Conservation (phyloP, 2,797 vertebrate species). For the Cryptoprocta ferox region DNA sequence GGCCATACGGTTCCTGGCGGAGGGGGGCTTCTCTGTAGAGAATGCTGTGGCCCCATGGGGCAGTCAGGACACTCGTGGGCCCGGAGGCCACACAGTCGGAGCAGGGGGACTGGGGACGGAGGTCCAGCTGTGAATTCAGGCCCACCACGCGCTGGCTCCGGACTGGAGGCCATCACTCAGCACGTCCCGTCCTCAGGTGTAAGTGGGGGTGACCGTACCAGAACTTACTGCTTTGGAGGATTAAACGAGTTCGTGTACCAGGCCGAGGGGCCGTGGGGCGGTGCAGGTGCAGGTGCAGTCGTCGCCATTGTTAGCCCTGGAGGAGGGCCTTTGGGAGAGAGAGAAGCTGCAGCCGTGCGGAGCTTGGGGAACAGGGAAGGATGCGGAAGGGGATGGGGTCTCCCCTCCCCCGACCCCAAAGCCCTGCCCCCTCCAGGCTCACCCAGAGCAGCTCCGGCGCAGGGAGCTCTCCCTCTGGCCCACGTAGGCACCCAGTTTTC, state of each 20-base stretch:
- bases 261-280: not conserved
- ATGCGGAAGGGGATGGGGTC: not conserved
- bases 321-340: not conserved
- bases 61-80: not conserved
- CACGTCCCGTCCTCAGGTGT: fast-evolving
- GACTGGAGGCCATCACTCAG: not conserved
- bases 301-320: not conserved
- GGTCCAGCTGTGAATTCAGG: not conserved
- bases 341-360: not conserved
- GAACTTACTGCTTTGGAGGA: not conserved
- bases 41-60: not conserved
- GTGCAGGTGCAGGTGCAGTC: fast-evolving
- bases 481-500: not conserved
- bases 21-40: not conserved
- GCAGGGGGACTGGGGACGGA: not conserved
- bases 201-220: not conserved
- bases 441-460: not conserved
- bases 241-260: not conserved
- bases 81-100: not conserved
- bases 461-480: not conserved
- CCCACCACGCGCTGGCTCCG: not conserved
- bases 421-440: not conserved
- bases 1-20: not conserved
- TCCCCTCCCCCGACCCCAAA: not conserved
- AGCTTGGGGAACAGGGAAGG: not conserved